Evolutionary conservation across 2,113 vertebrate genomes (phyloP), one percentile per base, ranked within the genome.

Genomic region (Nibea albiflora): DNA sequence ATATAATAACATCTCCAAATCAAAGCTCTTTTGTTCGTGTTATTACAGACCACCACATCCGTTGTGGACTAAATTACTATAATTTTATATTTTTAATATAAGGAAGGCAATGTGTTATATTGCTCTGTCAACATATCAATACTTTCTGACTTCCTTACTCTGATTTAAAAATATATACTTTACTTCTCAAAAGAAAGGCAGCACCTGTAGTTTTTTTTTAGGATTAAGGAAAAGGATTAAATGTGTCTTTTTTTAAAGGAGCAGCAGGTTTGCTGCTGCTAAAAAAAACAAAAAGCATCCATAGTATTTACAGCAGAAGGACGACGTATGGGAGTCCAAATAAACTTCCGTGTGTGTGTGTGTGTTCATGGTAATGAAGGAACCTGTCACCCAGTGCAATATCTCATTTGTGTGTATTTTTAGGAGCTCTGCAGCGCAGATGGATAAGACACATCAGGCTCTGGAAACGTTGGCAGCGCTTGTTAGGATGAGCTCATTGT

Each of bases 221-320:
- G n/a, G n/a, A n/a, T n/a, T n/a, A n/a, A n/a, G n/a, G n/a, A n/a
- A 67, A 53, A 39, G 19, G 31, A 54, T 70, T 22, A 54, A 44
- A 44, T 2, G 35, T 42, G 20, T 70, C 17, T 24, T 70, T 20
- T 69, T 24, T 56, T 20, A 11, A 1, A 4, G 20, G 31, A 10
- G 50, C 50, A 22, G 66, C 15, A 17, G 14, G 39, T 42, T 70
- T 70, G 31, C 11, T 39, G 50, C 20, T 31, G 57, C 26, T 60
- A 4, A 60, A 35, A 60, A 31, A 54, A 53, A 14, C 24, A n/a
- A n/a, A 52, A 69, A 10, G 39, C 28, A 35, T 68, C 5, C 11
- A 5, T 47, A 11, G 19, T 50, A 47, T 62, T 73, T 73, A 49
- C 14, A 15, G 42, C 56, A 60, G 16, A 12, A 31, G 44, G 44